Evolutionary conservation across 2,113 vertebrate species (phyloP), one percentile per base, ranked within the genome.

Genomic region (Centropus unirufus): DNA sequence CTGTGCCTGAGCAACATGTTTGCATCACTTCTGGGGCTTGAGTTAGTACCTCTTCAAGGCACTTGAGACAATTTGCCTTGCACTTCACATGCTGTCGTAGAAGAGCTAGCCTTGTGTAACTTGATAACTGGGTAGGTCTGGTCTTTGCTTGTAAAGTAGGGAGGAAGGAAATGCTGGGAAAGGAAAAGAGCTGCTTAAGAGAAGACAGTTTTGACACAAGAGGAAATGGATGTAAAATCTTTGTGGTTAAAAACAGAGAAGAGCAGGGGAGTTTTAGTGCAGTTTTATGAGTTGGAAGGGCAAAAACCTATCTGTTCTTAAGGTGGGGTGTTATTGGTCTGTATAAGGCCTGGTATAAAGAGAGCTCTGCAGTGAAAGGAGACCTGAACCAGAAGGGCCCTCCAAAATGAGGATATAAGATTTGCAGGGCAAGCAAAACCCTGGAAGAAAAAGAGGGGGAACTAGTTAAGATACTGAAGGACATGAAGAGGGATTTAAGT

Each of bases 31-130:
- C 76, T 87, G 61, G 73, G 76, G 59, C 1, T 14, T 72, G 80
- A 90, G 80, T 83, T 90, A 90, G 68, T n/a, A 30, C 68, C 92
- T 94, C 86, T 95, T 80, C 46, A 94, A 75, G 80, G 80, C 80
- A 84, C 86, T 94, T 87, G 91, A 95, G 92, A 94, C 83, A 89
- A 87, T 93, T 96, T 83, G 68, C 90, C 83, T 95, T 19, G 68
- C 83, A 81, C 76, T 95, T 94, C 68, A 81, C 18, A 5, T 0
- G 3, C 64, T 83, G 92, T 66, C 39, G 63, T 89, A 74, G 61
- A 76, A 89, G 89, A 90, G 44, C 77, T 79, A 66, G 36, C 73
- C 86, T 73, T 3, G 0, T 6, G 36, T 82, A 92, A 61, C 81
- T 90, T 52, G 80, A 84, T 72, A 23, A 61, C 26, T 79, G 76